Conservation (phyloP, 2,888 invertebrate genomes). For the Hyposoter dolosus region DNA sequence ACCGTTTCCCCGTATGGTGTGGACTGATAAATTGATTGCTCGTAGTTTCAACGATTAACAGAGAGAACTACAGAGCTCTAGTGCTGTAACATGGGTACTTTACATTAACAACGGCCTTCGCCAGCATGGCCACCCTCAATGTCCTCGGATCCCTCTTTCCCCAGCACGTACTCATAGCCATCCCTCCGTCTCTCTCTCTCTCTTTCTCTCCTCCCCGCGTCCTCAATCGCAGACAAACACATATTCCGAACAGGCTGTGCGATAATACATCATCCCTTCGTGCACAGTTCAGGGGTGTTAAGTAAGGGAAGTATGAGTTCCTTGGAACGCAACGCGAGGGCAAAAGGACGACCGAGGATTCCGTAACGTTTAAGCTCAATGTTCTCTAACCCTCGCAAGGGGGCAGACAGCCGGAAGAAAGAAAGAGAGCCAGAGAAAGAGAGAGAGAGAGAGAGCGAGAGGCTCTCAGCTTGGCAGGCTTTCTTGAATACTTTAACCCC, state of each 20-base stretch:
- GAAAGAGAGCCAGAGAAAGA: neutral
- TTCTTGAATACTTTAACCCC: slow-evolving; percentile 81
- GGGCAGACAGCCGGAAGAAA: neutral
- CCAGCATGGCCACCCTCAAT: slow-evolving; percentile 30
- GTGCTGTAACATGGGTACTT: slow-evolving; percentile 67
- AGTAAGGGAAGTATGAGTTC: slow-evolving; percentile 52
- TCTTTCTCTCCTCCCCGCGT: slow-evolving; percentile 20
- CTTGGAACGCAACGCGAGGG: slow-evolving; percentile 53
- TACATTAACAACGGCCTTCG: slow-evolving; percentile 59
- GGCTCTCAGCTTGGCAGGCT: slow-evolving; percentile 71
- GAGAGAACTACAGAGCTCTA: slow-evolving; percentile 52
- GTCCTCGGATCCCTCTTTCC: slow-evolving; percentile 50
- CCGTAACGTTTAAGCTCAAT: slow-evolving; percentile 84
- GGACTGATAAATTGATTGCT: slow-evolving; percentile 69
- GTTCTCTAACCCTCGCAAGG: slow-evolving; percentile 82
- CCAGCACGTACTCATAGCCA: slow-evolving; percentile 15
- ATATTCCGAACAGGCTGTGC: slow-evolving; percentile 79
- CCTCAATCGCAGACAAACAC: slow-evolving; percentile 56
- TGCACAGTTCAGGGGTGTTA: slow-evolving; percentile 30
- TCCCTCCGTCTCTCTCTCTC: neutral
- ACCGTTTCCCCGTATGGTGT: slow-evolving; percentile 33
- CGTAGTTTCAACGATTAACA: slow-evolving; percentile 68
- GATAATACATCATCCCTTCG: slow-evolving; percentile 83
- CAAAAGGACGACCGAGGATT: slow-evolving; percentile 71
- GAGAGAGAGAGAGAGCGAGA: neutral